Conservation (phyloP, 1,140 invertebrate species). For the Neuroterus valhalla region DNA sequence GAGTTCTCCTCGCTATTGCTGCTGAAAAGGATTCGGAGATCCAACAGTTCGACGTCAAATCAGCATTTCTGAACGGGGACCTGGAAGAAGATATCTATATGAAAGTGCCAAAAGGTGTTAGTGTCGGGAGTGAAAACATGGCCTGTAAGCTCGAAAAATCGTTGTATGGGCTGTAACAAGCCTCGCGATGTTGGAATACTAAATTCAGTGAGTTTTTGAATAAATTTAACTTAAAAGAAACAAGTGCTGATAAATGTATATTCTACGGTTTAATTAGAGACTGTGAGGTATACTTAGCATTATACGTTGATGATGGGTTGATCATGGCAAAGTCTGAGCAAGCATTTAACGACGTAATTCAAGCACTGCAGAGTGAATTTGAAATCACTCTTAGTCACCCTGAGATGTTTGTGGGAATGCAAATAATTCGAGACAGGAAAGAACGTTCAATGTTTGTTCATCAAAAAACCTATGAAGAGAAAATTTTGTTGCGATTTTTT, state of each 20-base stretch:
- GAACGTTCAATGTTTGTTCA: conserved; percentile 41
- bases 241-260: conserved; percentile 40
- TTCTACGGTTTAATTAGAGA: conserved; percentile 29
- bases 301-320: conserved; percentile 47
- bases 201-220: conserved; percentile 38
- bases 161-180: conserved; percentile 69
- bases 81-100: no score
- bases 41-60: conserved; percentile 52
- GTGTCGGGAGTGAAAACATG: conserved; percentile 35
- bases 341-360: conserved; percentile 29
- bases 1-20: conserved; percentile 56
- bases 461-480: conserved; percentile 36
- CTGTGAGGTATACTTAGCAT: conserved; percentile 35
- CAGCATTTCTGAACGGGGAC: conserved; percentile 27
- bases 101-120: conserved; percentile 60
- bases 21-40: conserved; percentile 49
- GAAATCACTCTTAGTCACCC: conserved; percentile 37
- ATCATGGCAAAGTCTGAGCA: conserved; percentile 36
- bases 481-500: conserved; percentile 37
- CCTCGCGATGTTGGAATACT: conserved; percentile 64
- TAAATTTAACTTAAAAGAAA: conserved; percentile 36
- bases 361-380: conserved; percentile 34
- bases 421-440: conserved; percentile 36
- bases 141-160: conserved; percentile 65
- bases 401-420: conserved; percentile 39